Percentiles rank a stretch among this genome's conserved stretches.
Evolutionary conservation across 2,888 invertebrate genomes (phyloP).

Genomic region (Sturmia bella): DNA sequence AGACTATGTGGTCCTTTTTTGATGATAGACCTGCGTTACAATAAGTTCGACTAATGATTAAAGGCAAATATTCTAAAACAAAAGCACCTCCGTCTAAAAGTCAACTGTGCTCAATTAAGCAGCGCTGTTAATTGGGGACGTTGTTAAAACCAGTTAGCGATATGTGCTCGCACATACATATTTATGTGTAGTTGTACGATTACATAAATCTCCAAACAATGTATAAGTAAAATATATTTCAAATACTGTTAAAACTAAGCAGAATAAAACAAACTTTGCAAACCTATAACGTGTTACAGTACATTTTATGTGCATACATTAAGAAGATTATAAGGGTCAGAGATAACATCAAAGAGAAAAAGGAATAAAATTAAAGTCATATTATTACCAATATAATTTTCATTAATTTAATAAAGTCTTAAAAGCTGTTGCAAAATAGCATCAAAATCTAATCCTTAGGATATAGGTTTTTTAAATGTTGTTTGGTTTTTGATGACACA

Average conservation of each 20-base stretch:
- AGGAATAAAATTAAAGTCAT: background rate
- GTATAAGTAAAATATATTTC: conserved; percentile 32
- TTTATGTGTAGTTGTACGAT: background rate
- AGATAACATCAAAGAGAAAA: background rate
- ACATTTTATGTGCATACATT: background rate
- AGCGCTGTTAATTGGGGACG: too few species aligned
- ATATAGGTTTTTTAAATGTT: too few species aligned
- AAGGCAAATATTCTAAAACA: too few species aligned
- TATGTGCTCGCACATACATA: conserved; percentile 10
- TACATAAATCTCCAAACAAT: conserved; percentile 55
- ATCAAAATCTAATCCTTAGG: too few species aligned
- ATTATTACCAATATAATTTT: conserved; percentile 3
- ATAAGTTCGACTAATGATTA: too few species aligned
- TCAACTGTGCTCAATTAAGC: too few species aligned
- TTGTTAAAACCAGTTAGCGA: too few species aligned
- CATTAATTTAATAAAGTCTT: background rate
- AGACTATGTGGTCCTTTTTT: too few species aligned
- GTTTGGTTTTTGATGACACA: too few species aligned
- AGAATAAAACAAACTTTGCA: conserved; percentile 21
- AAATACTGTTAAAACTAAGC: conserved; percentile 21
- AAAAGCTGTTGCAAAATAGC: background rate
- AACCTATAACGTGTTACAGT: conserved; percentile 2
- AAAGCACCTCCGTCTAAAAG: too few species aligned
- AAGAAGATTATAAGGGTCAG: conserved; percentile 6
- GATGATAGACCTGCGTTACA: too few species aligned